Evolutionary conservation across 2,888 invertebrate species (phyloP), one percentile per base, ranked within the genome.

Genomic region (Leptinotarsa peninsularis): DNA sequence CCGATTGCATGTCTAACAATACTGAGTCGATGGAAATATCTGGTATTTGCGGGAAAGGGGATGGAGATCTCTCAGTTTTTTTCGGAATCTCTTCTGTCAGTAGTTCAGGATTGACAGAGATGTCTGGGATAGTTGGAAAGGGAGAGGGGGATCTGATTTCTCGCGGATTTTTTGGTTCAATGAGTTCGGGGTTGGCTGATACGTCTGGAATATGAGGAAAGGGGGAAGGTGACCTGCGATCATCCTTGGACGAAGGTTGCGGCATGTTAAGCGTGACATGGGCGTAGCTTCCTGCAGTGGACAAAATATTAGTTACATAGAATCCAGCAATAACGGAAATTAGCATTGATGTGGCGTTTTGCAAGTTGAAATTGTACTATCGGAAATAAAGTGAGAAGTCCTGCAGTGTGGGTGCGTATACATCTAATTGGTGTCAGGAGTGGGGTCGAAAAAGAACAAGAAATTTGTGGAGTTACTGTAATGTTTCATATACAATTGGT

Each of bases 11-110:
- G 4, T 43, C 33, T 43, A 43, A n/a, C 7, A 58, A 33, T 21
- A 67, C 63, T 21, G 70, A 49, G 18, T 70, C 58, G 10, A 33
- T 15, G 2, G 78, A 74, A 67, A 70, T 73, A 78, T 86, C 80
- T 56, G 86, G 85, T 63, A 86, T 87, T 27, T 80, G 79, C 4
- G 85, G 84, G 79, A 83, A 84, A 4, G 86, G 85, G 15, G 84
- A 85, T 17, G 74, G 56, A 17, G 82, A 76, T 68, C 23, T 67
- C 58, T 76, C 49, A 5, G 49, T 17, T 49, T 23, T 43, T 14
- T 18, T 14, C 17, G 56, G 56, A 33, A 69, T 49, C 49, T 58
- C 58, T 18, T 58, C 70, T 17, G 18, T 23, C 18, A 67, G 13
- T 49, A 67, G 49, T 27, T 71, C 63, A 13, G 74, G 70, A 23